These are phyloP conservation scores for Polydesmus complanatus DNA, from an alignment of 2,888 invertebrate genomes.

Conservation along the genomic window DNA sequence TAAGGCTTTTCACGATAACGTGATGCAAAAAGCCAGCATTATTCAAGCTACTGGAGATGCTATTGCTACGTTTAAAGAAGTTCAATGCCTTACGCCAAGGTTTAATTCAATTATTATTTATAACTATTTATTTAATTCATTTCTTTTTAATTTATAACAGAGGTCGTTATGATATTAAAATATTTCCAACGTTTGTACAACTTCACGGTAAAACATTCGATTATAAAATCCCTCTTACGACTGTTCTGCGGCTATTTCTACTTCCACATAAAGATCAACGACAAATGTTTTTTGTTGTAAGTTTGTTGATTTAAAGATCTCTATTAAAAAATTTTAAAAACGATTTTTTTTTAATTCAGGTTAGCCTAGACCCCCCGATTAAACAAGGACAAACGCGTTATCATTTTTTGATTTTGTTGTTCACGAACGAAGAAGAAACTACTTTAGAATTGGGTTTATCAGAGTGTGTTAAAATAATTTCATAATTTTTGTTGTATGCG, in stretches of 20 bases:
- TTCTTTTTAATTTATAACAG: slow-evolving; percentile 46
- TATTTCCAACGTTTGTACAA: slow-evolving; percentile 80
- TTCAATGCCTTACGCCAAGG: slow-evolving; percentile 97
- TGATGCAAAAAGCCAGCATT: slow-evolving; percentile 93
- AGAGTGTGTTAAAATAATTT: slow-evolving; percentile 48
- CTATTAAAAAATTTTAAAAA: slow-evolving; percentile 9
- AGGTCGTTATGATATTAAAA: slow-evolving; percentile 92
- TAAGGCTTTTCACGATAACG: slow-evolving; percentile 87
- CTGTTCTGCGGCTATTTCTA: slow-evolving; percentile 82
- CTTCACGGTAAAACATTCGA: slow-evolving; percentile 77
- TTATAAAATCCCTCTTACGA: slow-evolving; percentile 42
- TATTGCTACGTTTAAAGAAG: slow-evolving; percentile 88
- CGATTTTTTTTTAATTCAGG: slow-evolving; percentile 29
- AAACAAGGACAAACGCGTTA: slow-evolving; percentile 99
- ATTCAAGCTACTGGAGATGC: slow-evolving; percentile 96
- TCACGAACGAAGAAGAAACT: slow-evolving; percentile 87
- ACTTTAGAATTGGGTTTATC: slow-evolving; percentile 78
- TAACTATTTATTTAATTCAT: neutral
- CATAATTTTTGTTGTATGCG: slow-evolving; percentile 4
- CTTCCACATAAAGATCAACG: slow-evolving; percentile 94
- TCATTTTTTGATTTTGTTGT: slow-evolving; percentile 85
- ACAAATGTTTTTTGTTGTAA: slow-evolving; percentile 94
- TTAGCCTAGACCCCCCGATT: slow-evolving; percentile 92
- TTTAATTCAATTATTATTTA: slow-evolving; percentile 30
- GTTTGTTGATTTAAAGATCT: slow-evolving; percentile 21